Percentiles rank a stretch among this genome's conserved stretches.
phyloP scores from a whole-genome alignment of 2,888 invertebrate species.

The Tachina grossa region DNA sequence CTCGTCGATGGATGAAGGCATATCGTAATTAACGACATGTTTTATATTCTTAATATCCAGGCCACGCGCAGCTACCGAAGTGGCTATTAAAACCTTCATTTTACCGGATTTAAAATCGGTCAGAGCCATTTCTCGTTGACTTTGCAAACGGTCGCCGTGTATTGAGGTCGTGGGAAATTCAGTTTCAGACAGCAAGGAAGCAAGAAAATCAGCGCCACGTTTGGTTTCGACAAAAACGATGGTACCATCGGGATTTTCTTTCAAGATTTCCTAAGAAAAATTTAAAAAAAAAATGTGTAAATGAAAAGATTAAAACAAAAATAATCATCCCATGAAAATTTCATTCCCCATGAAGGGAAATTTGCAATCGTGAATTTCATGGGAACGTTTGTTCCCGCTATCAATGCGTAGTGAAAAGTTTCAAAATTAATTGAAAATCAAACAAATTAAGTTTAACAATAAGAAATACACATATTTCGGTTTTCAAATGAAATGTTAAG shows the following conservation, averaged over 20 bases:
- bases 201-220: constrained; percentile 94
- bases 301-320: too few species aligned
- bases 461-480: too few species aligned
- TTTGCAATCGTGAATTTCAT: too few species aligned
- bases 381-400: too few species aligned
- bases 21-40: constrained; percentile 96
- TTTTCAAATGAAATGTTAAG: too few species aligned
- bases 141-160: constrained; percentile 98
- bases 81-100: constrained; percentile 94
- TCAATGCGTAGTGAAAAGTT: too few species aligned
- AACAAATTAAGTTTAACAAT: too few species aligned
- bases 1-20: constrained; percentile 94
- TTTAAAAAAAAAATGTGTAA: background rate
- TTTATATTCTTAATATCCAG: constrained; percentile 93
- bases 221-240: constrained; percentile 96
- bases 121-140: constrained; percentile 97
- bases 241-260: constrained; percentile 83
- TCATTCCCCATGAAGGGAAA: too few species aligned
- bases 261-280: constrained; percentile 77
- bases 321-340: too few species aligned
- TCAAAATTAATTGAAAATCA: too few species aligned
- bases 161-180: constrained; percentile 96
- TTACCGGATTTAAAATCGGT: constrained; percentile 92
- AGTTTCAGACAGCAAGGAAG: constrained; percentile 90
- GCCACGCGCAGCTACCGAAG: constrained; percentile 97